Conservation (phyloP, 2,888 invertebrate genomes). For the Kuschelorhynchus macadamiae region DNA sequence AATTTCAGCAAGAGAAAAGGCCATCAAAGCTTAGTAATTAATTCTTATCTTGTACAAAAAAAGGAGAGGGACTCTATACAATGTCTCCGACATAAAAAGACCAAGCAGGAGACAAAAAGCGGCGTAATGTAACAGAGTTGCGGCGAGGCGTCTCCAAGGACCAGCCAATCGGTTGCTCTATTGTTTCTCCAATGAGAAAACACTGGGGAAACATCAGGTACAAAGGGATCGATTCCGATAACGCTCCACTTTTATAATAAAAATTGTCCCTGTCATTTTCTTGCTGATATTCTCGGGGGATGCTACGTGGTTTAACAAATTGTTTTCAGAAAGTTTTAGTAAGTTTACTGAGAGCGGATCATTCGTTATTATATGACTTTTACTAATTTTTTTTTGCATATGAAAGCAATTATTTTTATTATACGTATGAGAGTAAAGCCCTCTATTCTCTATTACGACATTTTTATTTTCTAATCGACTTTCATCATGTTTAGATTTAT, state of each 20-base stretch:
- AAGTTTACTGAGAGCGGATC: too few species aligned
- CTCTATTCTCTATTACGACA: too few species aligned
- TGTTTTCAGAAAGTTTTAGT: too few species aligned
- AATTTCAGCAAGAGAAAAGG: constrained; percentile 52
- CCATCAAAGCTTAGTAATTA: constrained; percentile 69
- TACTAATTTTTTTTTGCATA: too few species aligned
- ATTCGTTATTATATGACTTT: too few species aligned
- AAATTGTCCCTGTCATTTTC: constrained; percentile 11
- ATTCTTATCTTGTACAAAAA: constrained; percentile 71
- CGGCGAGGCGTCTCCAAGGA: constrained; percentile 45
- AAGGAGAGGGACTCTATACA: constrained; percentile 65
- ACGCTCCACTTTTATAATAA: constrained; percentile 13
- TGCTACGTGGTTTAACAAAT: too few species aligned
- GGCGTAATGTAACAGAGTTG: constrained; percentile 67
- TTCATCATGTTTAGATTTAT: too few species aligned
- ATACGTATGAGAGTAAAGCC: too few species aligned
- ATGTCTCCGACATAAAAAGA: constrained; percentile 69
- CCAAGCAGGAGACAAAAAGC: constrained; percentile 68
- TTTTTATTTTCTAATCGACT: too few species aligned
- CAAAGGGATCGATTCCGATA: constrained; percentile 37
- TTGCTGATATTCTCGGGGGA: too few species aligned
- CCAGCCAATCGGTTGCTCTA: constrained; percentile 65
- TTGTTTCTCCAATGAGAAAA: constrained; percentile 67
- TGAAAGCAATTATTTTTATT: too few species aligned
- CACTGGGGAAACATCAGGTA: constrained; percentile 54